Evolutionary conservation across 2,888 invertebrate genomes (phyloP).

Genomic region (Agapostemon virescens): DNA sequence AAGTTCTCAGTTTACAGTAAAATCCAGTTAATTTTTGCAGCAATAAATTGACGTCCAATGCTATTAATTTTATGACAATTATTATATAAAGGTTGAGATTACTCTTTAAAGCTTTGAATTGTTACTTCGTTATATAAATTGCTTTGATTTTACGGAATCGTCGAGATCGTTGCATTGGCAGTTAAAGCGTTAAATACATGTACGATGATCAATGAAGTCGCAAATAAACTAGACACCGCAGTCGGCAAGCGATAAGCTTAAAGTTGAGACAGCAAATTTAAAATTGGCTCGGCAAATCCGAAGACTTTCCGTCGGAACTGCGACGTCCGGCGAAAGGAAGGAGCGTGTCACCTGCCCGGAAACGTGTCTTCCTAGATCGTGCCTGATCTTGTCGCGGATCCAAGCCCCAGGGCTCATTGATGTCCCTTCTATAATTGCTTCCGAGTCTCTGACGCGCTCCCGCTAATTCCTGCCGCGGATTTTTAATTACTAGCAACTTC

Average conservation of each 20-base stretch:
- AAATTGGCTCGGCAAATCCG: not conserved
- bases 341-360: not conserved
- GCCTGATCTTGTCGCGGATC: not conserved
- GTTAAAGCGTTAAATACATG: no score
- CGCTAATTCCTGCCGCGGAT: not conserved
- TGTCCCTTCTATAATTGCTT: slow-evolving; percentile 18
- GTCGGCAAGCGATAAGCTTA: not conserved
- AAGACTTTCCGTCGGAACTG: not conserved
- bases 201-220: not conserved
- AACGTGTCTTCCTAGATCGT: not conserved
- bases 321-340: not conserved
- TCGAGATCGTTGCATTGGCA: no score
- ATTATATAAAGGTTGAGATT: no score
- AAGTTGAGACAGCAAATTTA: not conserved
- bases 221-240: no score
- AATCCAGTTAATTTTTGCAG: no score
- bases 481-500: slow-evolving; percentile 24
- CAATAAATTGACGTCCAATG: no score
- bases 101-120: no score
- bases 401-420: not conserved
- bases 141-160: no score
- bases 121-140: no score
- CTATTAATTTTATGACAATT: no score
- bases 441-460: not conserved
- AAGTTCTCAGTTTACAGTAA: no score